Evolutionary conservation across 2,888 invertebrate species (phyloP).

Genomic region (Lissocephala sabroskyi): DNA sequence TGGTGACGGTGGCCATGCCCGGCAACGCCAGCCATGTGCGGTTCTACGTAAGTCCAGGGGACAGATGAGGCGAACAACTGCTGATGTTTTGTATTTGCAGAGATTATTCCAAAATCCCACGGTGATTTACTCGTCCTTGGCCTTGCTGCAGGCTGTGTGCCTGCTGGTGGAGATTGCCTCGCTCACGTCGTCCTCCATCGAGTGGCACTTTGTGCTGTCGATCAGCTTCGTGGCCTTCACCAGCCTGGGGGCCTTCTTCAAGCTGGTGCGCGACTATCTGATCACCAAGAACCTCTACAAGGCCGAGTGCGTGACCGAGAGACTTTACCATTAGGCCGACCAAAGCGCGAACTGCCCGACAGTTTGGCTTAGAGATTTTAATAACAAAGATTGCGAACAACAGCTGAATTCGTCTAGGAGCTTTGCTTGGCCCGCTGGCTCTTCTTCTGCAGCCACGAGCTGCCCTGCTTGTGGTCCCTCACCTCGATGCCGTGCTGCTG

Average conservation of each 20-base stretch:
- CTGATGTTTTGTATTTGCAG: conserved; percentile 74
- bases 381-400: too few species aligned
- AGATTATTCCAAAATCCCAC: conserved; percentile 90
- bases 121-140: conserved; percentile 80
- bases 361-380: too few species aligned
- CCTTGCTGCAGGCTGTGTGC: conserved; percentile 80
- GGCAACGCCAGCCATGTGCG: conserved; percentile 84
- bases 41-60: conserved; percentile 83
- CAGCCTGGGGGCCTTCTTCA: conserved; percentile 93
- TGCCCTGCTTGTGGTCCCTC: conserved; percentile 78
- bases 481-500: conserved; percentile 78
- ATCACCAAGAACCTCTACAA: conserved; percentile 86
- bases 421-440: too few species aligned
- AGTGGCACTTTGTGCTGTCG: conserved; percentile 94
- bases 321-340: too few species aligned
- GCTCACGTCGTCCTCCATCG: conserved; percentile 83
- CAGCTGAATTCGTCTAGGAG: too few species aligned
- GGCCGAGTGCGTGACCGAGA: conserved; percentile 63
- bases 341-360: too few species aligned
- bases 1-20: conserved; percentile 90
- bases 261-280: conserved; percentile 88
- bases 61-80: neutral
- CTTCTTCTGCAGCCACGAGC: conserved; percentile 75
- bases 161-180: conserved; percentile 85
- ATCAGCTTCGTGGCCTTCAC: conserved; percentile 88